Evolutionary conservation across 2,888 invertebrate species (phyloP), one percentile per base, ranked within the genome.

Genomic region (Hedya salicella): DNA sequence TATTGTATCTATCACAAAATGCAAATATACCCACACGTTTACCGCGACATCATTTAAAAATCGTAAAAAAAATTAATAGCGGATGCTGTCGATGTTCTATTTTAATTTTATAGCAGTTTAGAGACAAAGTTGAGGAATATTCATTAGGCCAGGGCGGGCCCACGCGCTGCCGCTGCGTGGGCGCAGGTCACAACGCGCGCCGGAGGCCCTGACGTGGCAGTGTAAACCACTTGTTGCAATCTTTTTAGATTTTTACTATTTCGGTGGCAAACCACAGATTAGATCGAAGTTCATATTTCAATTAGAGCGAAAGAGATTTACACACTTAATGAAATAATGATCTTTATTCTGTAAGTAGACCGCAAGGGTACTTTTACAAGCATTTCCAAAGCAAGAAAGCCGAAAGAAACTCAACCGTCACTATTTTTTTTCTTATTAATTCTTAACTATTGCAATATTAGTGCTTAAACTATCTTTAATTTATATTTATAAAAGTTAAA

Each of bases 31-130:
- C 67, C 70, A 39, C 62, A 48, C 39, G 30, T 54, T 49, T 40
- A 49, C 56, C 59, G 57, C 63, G 70, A 69, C 71, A 71, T 77
- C 71, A 77, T 83, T 79, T 79, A 81, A 82, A 78, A 78, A 77
- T 78, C 81, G 75, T 83, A 77, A 80, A 80, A 42, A 78, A 67
- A 75, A 77, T 83, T 81, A 80, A 83, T 79, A 75, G 81, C 84
- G 84, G 83, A 86, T 81, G 83, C 78, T 73, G 76, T 76, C 69
- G 74, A 78, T 80, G 78, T 77, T 78, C 77, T 75, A 75, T 81
- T 83, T 80, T 76, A 79, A 78, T 82, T 81, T 85, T 78, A 85
- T 81, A 76, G 76, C 78, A 69, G 69, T 76, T 73, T 73, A 66
- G 73, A 78, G 76, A 82, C 78, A 79, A 81, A 74, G 75, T 73